Percentiles rank a stretch among this genome's conserved stretches.
Evolutionary conservation across 2,888 invertebrate species (phyloP).

Genomic region (Frankliniella fusca): DNA sequence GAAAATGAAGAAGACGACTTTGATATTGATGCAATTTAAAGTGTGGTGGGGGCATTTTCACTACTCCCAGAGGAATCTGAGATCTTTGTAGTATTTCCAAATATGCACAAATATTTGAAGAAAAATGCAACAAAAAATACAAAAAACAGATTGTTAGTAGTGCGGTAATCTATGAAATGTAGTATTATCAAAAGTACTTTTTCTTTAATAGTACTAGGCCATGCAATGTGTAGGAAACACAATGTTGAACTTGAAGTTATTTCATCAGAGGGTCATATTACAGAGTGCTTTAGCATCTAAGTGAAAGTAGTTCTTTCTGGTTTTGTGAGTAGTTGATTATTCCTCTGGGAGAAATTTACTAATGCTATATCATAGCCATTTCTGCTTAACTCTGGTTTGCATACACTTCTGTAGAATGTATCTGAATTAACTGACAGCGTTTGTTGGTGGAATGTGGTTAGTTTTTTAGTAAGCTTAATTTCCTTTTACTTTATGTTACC

Average conservation of each 20-base stretch:
- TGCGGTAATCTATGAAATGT: not conserved
- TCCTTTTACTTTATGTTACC: slow-evolving; percentile 18
- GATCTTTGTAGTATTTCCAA: not conserved
- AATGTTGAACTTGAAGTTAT: not conserved
- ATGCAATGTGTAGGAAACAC: not conserved
- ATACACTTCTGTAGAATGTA: not conserved
- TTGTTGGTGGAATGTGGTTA: slow-evolving; percentile 26
- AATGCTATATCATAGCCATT: slow-evolving; percentile 25
- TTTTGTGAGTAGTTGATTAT: not conserved
- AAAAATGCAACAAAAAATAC: not conserved
- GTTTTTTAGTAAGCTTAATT: not conserved
- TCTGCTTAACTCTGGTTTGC: slow-evolving; percentile 16
- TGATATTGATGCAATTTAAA: slow-evolving; percentile 89
- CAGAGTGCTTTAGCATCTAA: not conserved
- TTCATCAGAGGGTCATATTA: not conserved
- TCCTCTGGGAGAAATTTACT: slow-evolving; percentile 17
- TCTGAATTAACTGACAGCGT: slow-evolving; percentile 17
- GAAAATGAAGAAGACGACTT: slow-evolving; percentile 79
- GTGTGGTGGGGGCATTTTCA: slow-evolving; percentile 35
- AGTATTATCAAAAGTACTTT: not conserved
- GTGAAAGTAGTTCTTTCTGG: not conserved
- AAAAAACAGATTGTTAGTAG: not conserved
- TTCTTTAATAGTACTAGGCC: not conserved
- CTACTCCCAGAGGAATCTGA: slow-evolving; percentile 1
- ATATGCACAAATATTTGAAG: slow-evolving; percentile 17